Evolutionary conservation across 1,140 invertebrate genomes (phyloP).

Genomic region (Akabosia matsudoensis): DNA sequence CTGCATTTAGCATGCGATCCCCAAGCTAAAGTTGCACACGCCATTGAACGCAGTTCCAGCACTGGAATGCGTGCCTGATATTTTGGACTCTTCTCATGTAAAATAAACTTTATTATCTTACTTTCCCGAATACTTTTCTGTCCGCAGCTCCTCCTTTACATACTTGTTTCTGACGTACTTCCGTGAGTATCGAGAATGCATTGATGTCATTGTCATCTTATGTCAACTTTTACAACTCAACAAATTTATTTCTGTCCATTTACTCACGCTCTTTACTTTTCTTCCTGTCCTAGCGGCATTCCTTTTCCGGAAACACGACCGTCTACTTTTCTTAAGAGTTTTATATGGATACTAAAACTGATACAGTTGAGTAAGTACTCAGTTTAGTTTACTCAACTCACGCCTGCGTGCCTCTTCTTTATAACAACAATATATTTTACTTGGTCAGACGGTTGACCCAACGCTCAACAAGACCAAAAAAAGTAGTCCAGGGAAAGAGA

Average conservation of each 20-base stretch:
- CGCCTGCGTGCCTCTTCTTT: no score
- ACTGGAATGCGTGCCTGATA: no score
- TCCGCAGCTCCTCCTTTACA: not conserved
- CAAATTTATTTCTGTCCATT: conserved; percentile 23
- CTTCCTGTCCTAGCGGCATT: not conserved
- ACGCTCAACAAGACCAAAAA: no score
- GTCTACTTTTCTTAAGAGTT: not conserved
- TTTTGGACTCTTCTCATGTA: no score
- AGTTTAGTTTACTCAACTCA: no score
- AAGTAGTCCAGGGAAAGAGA: no score
- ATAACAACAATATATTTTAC: no score
- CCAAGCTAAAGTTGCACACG: no score
- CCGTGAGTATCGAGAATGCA: not conserved
- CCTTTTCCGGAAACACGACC: conserved; percentile 13
- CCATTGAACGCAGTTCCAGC: no score
- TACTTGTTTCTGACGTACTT: not conserved
- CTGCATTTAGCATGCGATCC: no score
- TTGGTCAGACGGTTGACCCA: no score
- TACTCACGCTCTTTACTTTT: conserved; percentile 10
- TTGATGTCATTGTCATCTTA: conserved; percentile 16
- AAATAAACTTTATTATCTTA: no score
- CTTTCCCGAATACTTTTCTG: not conserved
- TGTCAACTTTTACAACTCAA: conserved; percentile 14
- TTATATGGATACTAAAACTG: not conserved
- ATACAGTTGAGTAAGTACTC: not conserved